phyloP scores from a whole-genome alignment of 2,888 invertebrate species.

The Punctoribates punctum region DNA sequence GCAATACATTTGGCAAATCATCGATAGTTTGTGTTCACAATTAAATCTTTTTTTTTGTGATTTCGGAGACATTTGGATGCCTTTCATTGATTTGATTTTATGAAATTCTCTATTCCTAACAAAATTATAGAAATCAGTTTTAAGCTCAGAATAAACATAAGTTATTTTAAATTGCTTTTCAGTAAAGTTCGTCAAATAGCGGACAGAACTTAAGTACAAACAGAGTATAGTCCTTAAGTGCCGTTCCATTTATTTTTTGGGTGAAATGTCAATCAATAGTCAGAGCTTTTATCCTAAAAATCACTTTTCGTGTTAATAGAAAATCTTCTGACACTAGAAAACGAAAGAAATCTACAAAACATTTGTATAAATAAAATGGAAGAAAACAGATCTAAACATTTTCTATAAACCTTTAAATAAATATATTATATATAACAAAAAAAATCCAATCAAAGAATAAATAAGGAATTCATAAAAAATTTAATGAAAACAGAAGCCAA shows the following conservation, averaged over 20 bases:
- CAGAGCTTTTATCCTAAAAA: constrained; percentile 13
- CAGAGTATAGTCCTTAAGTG: background rate
- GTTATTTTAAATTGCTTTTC: constrained; percentile 1
- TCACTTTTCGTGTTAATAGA: background rate
- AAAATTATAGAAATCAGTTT: background rate
- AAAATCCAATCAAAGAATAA: no score
- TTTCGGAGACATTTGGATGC: background rate
- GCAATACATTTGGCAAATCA: no score
- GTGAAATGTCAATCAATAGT: constrained; percentile 21
- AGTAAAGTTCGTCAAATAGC: background rate
- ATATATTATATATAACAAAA: no score
- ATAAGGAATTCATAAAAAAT: no score
- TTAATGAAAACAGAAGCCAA: no score
- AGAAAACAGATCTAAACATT: background rate
- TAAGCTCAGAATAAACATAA: background rate
- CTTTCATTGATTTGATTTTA: no score
- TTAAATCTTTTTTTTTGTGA: no score
- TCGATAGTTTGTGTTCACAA: no score
- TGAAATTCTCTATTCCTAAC: background rate
- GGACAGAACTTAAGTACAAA: background rate
- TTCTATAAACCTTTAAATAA: no score
- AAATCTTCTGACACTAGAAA: background rate
- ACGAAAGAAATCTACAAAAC: background rate
- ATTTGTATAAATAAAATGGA: background rate
- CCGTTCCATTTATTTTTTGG: constrained; percentile 7